phyloP scores from a whole-genome alignment of 2,888 invertebrate species.

The Geophilus truncorum region DNA sequence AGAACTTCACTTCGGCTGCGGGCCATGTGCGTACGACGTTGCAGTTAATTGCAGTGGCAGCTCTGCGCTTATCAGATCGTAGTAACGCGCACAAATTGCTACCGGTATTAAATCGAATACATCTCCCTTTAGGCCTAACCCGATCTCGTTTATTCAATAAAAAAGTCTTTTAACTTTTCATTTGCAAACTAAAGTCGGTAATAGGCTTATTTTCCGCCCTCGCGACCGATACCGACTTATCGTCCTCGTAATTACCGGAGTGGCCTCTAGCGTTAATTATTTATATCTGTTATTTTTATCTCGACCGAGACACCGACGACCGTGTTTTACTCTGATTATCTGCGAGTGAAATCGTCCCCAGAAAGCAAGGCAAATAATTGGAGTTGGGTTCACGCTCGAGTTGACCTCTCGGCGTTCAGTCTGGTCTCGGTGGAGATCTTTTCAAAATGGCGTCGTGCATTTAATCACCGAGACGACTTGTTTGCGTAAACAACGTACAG shows the following conservation, averaged over 20 bases:
- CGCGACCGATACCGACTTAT: not conserved
- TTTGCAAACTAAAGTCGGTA: not conserved
- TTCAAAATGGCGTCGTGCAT: not conserved
- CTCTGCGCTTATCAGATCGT: not conserved
- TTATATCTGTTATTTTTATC: not conserved
- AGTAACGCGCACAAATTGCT: slow-evolving; percentile 19
- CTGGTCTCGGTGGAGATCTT: no score
- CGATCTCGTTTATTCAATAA: not conserved
- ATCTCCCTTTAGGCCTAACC: not conserved
- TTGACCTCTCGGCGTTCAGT: not conserved
- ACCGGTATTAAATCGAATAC: not conserved
- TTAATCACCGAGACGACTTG: no score
- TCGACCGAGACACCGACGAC: not conserved
- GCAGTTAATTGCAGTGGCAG: not conserved
- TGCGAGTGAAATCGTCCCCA: not conserved
- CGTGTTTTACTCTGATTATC: not conserved
- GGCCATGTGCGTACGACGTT: not conserved
- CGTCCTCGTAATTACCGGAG: not conserved
- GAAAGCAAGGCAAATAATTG: not conserved
- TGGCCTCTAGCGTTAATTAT: not conserved
- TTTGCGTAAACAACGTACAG: no score
- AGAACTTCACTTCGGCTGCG: not conserved
- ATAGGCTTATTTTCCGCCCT: not conserved
- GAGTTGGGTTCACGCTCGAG: not conserved
- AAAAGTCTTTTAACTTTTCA: not conserved